Evolutionary conservation across 2,888 invertebrate species (phyloP), one percentile per base, ranked within the genome.

Genomic region (Leucophenga montana): DNA sequence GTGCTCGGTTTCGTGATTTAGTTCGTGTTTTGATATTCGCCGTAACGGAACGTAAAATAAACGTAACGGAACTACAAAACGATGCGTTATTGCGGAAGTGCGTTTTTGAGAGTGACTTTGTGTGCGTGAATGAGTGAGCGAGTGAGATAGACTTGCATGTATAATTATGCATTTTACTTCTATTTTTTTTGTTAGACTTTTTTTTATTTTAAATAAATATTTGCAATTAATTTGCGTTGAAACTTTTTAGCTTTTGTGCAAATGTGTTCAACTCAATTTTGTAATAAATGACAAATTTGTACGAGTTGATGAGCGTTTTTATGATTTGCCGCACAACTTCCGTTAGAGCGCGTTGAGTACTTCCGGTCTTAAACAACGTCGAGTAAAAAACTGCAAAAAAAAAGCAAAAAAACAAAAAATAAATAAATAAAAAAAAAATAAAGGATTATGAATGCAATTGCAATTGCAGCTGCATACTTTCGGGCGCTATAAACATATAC

Each of bases 1-100:
- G 39, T 75, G 56, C 61, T 59, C 62, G 53, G 50, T 74, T 65
- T 65, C 68, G 71, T 56, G 56, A 66, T 64, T 77, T 85, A 86
- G 86, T 86, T 86, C 85, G 85, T 85, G 84, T 84, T 86, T 84
- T 86, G 85, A 85, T 81, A 85, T 85, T 81, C 80, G 83, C 77
- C 85, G 84, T 79, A 78, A 82, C 82, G 85, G 39, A 39, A 39
- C 85, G 85, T 77, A 74, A 75, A 76, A 77, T 73, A 5, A 39
- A 20, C 62, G 62, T 14, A n/a, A 72, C 81, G 83, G 77, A 77
- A 70, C 39, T 39, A 8, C 39, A 11, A 11, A 39, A 39, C 39
- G 39, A 11, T 39, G 8, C 39, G 61, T 18, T 20, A 20, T 44
- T 64, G 62, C 62, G 62, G 62, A 64, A 64, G 22, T 64, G 39